Evolutionary conservation across 2,113 vertebrate genomes (phyloP), one percentile per base, ranked within the genome.

Genomic region (Sebastes schlegelii): DNA sequence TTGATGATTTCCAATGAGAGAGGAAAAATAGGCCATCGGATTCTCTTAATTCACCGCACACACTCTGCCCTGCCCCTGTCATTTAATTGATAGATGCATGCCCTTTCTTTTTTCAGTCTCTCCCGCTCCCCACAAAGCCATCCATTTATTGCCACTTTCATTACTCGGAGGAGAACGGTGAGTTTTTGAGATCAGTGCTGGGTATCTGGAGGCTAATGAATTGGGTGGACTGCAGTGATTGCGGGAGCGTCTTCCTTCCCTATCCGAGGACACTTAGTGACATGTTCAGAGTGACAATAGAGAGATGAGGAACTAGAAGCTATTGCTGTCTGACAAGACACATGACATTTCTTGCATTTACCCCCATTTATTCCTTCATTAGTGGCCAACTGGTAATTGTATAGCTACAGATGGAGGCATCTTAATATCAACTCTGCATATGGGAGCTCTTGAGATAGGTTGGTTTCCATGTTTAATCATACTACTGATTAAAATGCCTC

Each of bases 1-100:
- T 85, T 90, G 86, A 90, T 89, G 91, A 93, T 94, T 92, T 92
- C 86, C 88, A 87, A 86, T 89, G 81, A 88, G 65, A 79, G 78
- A 55, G 52, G 55, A 71, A 88, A 93, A 91, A 90, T 84, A 79
- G 87, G 80, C 85, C 78, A 88, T 90, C 19, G 75, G 69, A 91
- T 90, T 92, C 83, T 89, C 80, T 86, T 91, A 90, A 91, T 91
- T 90, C 77, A 89, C 82, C 23, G 45, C 87, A 86, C 86, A 89
- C 81, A 86, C 75, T 79, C 86, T 85, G 77, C 21, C 71, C 70
- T 85, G 77, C 21, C 74, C 70, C 75, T 86, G 84, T 89, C 87
- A 91, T 90, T 89, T 90, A 88, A 90, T 91, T 90, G 85, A 93
- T 90, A 89, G 75, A 92, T 91, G 85, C 69, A 49, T 19, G 7